phyloP scores from a whole-genome alignment of 2,888 invertebrate genomes.

The Pammene fasciana region DNA sequence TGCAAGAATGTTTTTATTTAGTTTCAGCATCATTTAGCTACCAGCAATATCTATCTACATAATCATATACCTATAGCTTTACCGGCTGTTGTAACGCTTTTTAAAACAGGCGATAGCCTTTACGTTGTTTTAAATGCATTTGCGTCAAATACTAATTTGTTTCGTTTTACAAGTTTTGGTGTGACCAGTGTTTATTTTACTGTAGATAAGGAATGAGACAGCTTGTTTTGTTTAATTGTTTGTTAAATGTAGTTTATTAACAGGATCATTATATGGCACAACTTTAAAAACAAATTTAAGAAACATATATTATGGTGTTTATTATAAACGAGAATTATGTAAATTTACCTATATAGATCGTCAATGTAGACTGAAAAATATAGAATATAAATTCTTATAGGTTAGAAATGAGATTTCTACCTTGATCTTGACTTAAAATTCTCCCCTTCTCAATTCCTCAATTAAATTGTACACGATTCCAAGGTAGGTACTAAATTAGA shows the following conservation, averaged over 20 bases:
- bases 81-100: conserved; percentile 34
- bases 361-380: too few relatives aligned
- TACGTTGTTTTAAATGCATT: conserved; percentile 16
- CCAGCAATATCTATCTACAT: conserved; percentile 15
- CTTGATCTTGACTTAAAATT: too few relatives aligned
- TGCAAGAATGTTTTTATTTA: conserved; percentile 1
- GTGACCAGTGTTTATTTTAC: conserved; percentile 23
- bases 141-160: conserved; percentile 18
- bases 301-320: too few relatives aligned
- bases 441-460: too few relatives aligned
- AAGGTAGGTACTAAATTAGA: too few relatives aligned
- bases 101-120: conserved; percentile 25
- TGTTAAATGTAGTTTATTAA: conserved; percentile 36
- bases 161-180: conserved; percentile 18
- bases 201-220: conserved; percentile 34
- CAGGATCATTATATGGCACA: background rate
- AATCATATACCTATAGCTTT: conserved; percentile 18
- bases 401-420: too few relatives aligned
- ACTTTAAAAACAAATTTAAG: too few relatives aligned
- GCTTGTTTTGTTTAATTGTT: conserved; percentile 41
- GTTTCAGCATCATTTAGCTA: background rate
- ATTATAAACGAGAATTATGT: too few relatives aligned
- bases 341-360: too few relatives aligned
- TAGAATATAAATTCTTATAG: too few relatives aligned
- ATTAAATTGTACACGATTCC: too few relatives aligned